Conservation (phyloP, 2,797 vertebrate species). For the Chaetodon trifasciatus region DNA sequence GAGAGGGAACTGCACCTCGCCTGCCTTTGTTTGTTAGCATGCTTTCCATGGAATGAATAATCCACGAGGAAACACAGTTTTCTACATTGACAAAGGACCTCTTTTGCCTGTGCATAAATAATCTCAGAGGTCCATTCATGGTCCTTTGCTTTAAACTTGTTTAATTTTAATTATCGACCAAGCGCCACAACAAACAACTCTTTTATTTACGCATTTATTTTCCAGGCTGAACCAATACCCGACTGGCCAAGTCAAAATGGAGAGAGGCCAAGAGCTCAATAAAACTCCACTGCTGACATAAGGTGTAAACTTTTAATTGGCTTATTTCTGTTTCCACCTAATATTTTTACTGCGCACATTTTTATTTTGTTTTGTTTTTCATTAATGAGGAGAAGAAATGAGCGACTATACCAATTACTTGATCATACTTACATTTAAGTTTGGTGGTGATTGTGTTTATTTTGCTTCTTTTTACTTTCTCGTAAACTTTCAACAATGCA, state of each 20-base stretch:
- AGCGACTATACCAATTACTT: background rate
- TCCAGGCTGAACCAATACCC: background rate
- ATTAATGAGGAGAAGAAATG: background rate
- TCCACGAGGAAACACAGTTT: background rate
- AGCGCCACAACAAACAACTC: background rate
- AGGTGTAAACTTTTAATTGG: constrained; percentile 18
- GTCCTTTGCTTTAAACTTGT: constrained; percentile 8
- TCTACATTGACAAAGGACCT: background rate
- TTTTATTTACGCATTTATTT: constrained; percentile 13
- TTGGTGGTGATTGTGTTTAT: background rate
- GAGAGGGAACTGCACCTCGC: background rate
- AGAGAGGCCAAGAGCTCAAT: constrained; percentile 1
- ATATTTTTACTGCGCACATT: background rate
- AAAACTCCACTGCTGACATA: background rate
- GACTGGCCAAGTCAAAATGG: background rate
- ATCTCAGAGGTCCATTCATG: background rate
- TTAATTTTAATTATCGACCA: background rate
- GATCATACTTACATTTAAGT: background rate
- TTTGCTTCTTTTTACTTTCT: background rate
- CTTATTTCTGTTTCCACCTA: background rate
- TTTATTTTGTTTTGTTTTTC: background rate
- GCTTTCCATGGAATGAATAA: background rate
- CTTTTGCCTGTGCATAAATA: background rate
- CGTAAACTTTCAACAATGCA: too few relatives aligned
- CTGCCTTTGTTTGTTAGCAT: background rate